Base-by-base conservation (phyloP, 2,113 vertebrate genomes). In the Dryoscopus gambensis region DNA sequence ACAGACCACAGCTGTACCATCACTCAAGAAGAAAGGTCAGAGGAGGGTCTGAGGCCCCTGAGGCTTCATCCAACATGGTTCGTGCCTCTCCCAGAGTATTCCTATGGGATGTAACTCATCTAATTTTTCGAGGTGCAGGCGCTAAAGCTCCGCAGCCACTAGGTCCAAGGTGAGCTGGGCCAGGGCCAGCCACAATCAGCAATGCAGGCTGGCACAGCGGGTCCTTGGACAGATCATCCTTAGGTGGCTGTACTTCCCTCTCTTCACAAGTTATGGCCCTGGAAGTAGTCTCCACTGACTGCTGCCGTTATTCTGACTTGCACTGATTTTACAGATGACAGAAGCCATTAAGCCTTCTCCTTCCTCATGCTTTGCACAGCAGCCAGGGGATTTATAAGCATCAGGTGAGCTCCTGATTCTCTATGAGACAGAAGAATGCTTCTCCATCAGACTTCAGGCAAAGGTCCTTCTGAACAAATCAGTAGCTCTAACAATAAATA, bases 101-200 rank as follows among this genome's bases (percentile, higher is more conserved):
- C 35, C 27, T 53, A 23, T 2, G 1, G 52, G 46, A 64, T 25
- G 18, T 6, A 25, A 10, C 35, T 44, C 31, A 59, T 28, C 28
- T 0, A 6, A 0, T 31, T 52, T 84, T 53, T 30, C 3, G 2
- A 6, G 46, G 40, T 31, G 46, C 52, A 90, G 28, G 31, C 0
- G 2, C 47, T 49, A 37, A 62, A 87, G n/a, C 27, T 84, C 52
- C 62, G 62, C n/a, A 44, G 47, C 23, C 33, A 13, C 42, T 37
- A 22, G 59, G 39, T 59, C 31, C 64, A 64, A 11, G 37, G 12
- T 37, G 25, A 90, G 77, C 17, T 52, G 50, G 49, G 49, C 24
- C 14, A 75, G 19, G 33, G 23, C 42, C 44, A 77, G 76, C 31
- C 50, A 46, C 28, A 62, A 24, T 10, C 2, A 20, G 31, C 57